These are phyloP conservation scores for Vireo altiloquus DNA, from an alignment of 2,113 vertebrate genomes.

Conservation along the genomic window DNA sequence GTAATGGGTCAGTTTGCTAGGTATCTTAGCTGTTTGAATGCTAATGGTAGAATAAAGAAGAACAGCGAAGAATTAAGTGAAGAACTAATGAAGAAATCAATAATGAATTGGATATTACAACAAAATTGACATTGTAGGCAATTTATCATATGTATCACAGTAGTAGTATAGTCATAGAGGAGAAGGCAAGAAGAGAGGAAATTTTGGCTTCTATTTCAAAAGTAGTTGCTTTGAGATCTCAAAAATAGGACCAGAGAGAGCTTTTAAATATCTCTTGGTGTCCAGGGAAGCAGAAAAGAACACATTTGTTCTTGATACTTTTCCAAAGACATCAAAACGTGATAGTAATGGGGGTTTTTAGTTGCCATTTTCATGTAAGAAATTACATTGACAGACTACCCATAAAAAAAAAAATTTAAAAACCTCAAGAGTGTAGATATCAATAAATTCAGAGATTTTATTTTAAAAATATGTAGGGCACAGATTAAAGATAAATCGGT, in stretches of 20 bases:
- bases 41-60: not conserved
- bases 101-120: not conserved
- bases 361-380: not conserved
- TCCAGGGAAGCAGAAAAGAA: not conserved
- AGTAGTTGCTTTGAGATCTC: not conserved
- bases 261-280: not conserved
- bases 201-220: not conserved
- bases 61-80: not conserved
- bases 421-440: not conserved
- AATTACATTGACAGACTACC: not conserved
- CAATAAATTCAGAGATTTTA: not conserved
- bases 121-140: not conserved
- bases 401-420: not conserved
- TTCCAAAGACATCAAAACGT: not conserved
- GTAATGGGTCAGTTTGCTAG: not conserved
- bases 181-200: not conserved
- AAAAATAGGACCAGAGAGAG: not conserved
- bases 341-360: not conserved
- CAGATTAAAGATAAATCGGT: not conserved
- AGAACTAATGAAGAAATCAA: not conserved
- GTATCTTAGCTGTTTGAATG: not conserved
- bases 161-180: not conserved
- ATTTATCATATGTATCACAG: not conserved
- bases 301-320: not conserved
- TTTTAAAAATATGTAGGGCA: not conserved